Percentiles rank a stretch among this genome's conserved stretches.
phyloP scores from a whole-genome alignment of 2,888 invertebrate species.

The Panopea generosa region DNA sequence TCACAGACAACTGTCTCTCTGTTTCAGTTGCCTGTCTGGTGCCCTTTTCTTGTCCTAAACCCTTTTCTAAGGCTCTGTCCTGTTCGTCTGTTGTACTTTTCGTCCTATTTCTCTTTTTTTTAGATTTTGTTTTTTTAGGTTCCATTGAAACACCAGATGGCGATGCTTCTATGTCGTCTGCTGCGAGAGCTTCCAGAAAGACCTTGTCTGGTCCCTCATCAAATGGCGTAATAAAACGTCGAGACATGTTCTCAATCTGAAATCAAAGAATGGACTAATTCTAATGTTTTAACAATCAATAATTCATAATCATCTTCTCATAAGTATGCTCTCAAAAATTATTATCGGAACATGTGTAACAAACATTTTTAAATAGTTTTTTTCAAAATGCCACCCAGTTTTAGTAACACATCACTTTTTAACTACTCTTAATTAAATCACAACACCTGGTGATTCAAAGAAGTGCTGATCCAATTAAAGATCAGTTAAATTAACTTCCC shows the following conservation, averaged over 20 bases:
- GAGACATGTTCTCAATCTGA: constrained; percentile 79
- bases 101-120: constrained; percentile 69
- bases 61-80: constrained; percentile 40
- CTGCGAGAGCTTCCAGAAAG: constrained; percentile 74
- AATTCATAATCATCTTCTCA: too few relatives aligned
- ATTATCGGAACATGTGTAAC: too few relatives aligned
- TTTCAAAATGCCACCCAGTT: too few relatives aligned
- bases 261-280: too few relatives aligned
- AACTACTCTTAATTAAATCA: too few relatives aligned
- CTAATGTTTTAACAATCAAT: neutral
- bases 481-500: too few relatives aligned
- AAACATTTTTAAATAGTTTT: too few relatives aligned
- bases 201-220: constrained; percentile 73
- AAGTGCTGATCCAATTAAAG: too few relatives aligned
- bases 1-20: constrained; percentile 71
- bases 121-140: constrained; percentile 67
- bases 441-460: too few relatives aligned
- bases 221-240: constrained; percentile 81
- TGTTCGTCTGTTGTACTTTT: constrained; percentile 71
- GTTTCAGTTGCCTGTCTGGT: constrained; percentile 43
- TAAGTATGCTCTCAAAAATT: too few relatives aligned
- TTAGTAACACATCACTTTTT: too few relatives aligned
- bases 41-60: neutral
- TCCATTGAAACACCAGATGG: constrained; percentile 38
- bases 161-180: constrained; percentile 21